A percentile compares a stretch with the other conserved stretches of the same genome.
Evolutionary conservation across 2,888 invertebrate species (phyloP).

Genomic region (Trypoxylon attenuatum): DNA sequence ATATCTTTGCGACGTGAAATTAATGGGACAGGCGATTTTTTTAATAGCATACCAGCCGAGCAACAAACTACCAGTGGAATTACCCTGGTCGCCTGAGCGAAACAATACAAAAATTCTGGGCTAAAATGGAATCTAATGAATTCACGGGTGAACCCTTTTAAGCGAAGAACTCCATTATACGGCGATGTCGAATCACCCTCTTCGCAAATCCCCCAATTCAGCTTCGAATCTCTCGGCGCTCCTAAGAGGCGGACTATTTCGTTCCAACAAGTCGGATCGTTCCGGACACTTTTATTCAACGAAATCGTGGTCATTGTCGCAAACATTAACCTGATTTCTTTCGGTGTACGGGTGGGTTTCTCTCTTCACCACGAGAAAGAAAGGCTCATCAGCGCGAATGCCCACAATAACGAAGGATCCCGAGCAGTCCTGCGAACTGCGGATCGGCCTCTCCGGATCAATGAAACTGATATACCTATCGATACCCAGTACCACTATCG

Average conservation of each 20-base stretch:
- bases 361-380: not conserved
- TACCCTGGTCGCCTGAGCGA: not conserved
- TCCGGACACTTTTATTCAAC: slow-evolving; percentile 30
- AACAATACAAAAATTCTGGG: slow-evolving; percentile 22
- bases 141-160: slow-evolving; percentile 23
- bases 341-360: slow-evolving; percentile 3
- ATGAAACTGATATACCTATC: slow-evolving; percentile 29
- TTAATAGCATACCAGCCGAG: not conserved
- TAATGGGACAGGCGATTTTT: not conserved
- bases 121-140: slow-evolving; percentile 33
- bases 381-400: slow-evolving; percentile 18
- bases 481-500: not conserved
- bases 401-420: slow-evolving; percentile 24
- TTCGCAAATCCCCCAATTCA: slow-evolving; percentile 16
- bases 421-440: not conserved
- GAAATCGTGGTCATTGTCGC: slow-evolving; percentile 41
- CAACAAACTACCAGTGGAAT: slow-evolving; percentile 15
- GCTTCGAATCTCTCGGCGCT: not conserved
- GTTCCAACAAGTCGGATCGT: slow-evolving; percentile 14
- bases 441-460: slow-evolving; percentile 24
- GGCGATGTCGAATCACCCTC: not conserved
- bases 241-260: slow-evolving; percentile 17
- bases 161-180: slow-evolving; percentile 18
- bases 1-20: too few species aligned
- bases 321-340: slow-evolving; percentile 42